Conservation (phyloP, 2,113 vertebrate genomes). For the Numenius arquata region DNA sequence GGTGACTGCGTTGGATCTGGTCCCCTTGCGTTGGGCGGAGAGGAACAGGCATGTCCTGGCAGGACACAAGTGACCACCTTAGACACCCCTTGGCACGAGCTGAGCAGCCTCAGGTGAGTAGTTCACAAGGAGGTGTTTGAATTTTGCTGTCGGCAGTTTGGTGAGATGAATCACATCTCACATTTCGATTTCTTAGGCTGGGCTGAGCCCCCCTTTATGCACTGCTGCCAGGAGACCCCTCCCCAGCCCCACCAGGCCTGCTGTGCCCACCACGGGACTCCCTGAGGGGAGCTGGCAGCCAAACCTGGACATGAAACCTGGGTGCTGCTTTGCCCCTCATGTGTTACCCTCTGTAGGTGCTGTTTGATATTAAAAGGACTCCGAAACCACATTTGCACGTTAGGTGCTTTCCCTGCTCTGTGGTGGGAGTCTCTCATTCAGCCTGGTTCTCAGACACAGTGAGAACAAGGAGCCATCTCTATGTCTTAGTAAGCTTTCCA, state of each 20-base stretch:
- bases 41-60: not conserved
- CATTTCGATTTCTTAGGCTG: not conserved
- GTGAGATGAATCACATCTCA: not conserved
- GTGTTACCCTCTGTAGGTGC: not conserved
- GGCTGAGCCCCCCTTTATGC: not conserved
- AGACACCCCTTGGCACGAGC: not conserved
- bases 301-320: not conserved
- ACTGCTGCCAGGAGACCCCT: not conserved
- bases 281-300: not conserved
- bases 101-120: not conserved
- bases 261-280: not conserved
- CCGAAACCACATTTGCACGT: not conserved
- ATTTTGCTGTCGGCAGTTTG: not conserved
- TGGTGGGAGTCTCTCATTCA: not conserved
- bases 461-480: not conserved
- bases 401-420: conserved; percentile 9
- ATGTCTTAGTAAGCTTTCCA: not conserved
- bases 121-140: not conserved
- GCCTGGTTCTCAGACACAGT: not conserved
- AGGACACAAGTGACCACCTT: not conserved
- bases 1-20: not conserved
- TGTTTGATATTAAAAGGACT: not conserved
- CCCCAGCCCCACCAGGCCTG: rapidly evolving
- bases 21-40: not conserved
- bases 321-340: not conserved